phyloP scores from a whole-genome alignment of 2,797 vertebrate genomes.

The Scleropages formosus region DNA sequence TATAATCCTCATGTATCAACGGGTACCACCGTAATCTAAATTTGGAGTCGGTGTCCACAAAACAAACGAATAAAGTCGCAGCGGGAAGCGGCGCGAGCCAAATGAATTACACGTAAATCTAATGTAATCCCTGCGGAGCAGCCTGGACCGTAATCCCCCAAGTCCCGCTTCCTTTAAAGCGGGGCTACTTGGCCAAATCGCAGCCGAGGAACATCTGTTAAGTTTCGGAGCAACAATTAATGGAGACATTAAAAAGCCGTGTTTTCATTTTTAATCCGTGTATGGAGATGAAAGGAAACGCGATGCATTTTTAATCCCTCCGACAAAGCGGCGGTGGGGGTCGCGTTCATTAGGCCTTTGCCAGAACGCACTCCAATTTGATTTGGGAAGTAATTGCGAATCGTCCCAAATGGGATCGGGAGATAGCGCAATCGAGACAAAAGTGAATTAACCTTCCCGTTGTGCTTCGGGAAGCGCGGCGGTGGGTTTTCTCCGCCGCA shows the following conservation, averaged over 20 bases:
- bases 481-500: constrained; percentile 17
- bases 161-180: not conserved
- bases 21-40: not conserved
- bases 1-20: too few species aligned
- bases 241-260: constrained; percentile 16
- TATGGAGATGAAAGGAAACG: constrained; percentile 33
- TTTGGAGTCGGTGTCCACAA: not conserved
- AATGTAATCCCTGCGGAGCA: not conserved
- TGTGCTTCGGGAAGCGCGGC: constrained; percentile 9
- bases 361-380: constrained; percentile 45
- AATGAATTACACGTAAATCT: constrained; percentile 7
- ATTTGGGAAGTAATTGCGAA: constrained; percentile 44
- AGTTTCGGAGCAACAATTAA: constrained; percentile 25
- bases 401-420: constrained; percentile 45
- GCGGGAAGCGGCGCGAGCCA: constrained; percentile 9
- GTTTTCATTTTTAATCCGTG: constrained; percentile 25
- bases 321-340: constrained; percentile 13
- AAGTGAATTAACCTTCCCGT: constrained; percentile 44
- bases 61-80: constrained; percentile 13
- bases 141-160: not conserved
- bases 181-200: constrained; percentile 26
- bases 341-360: constrained; percentile 31
- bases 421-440: constrained; percentile 42
- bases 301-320: constrained; percentile 34
- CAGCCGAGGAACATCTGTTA: constrained; percentile 41